Evolutionary conservation across 2,888 invertebrate genomes (phyloP).

Genomic region (Empis stercorea): DNA sequence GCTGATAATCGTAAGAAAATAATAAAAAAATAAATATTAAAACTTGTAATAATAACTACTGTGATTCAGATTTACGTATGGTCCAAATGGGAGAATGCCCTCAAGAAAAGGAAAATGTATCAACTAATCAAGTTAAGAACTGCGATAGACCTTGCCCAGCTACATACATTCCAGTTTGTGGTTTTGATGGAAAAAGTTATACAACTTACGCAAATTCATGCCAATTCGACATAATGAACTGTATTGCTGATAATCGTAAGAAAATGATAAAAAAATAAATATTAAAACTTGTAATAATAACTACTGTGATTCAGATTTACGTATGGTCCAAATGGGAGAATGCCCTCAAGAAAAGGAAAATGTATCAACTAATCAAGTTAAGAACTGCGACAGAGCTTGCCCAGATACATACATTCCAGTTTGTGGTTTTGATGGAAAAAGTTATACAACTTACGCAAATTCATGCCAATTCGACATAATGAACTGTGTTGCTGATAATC

Average conservation of each 20-base stretch:
- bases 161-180: constrained; percentile 1
- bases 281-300: background rate
- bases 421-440: background rate
- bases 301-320: too few species aligned
- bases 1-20: background rate
- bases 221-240: background rate
- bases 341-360: background rate
- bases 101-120: too few species aligned
- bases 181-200: background rate
- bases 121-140: background rate
- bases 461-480: background rate
- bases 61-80: too few species aligned
- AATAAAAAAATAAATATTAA: too few species aligned
- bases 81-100: background rate
- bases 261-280: background rate
- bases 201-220: background rate
- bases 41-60: too few species aligned
- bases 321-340: background rate
- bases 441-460: background rate
- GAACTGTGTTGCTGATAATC: background rate
- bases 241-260: background rate
- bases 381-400: background rate
- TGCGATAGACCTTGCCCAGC: background rate
- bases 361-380: background rate
- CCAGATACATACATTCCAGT: background rate